Evolutionary conservation across 2,113 vertebrate species (phyloP).

Genomic region (Felis chaus): DNA sequence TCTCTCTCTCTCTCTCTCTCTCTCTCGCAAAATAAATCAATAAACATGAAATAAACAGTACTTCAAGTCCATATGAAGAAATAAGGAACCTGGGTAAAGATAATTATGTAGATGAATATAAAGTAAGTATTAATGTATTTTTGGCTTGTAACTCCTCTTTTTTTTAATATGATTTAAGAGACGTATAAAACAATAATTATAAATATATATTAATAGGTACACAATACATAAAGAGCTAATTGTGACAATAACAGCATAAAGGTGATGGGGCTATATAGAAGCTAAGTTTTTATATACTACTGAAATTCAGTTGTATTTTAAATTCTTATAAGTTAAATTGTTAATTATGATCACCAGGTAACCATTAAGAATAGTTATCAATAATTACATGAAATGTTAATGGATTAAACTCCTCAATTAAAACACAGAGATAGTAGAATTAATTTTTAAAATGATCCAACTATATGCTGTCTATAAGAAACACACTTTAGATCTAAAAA

Average conservation of each 20-base stretch:
- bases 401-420: neutral
- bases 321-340: neutral
- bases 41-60: neutral
- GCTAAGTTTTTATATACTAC: neutral
- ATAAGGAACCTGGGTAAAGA: neutral
- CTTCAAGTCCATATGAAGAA: neutral
- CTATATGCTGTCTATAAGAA: too few species aligned
- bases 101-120: neutral
- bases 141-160: neutral
- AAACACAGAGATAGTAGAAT: neutral
- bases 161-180: neutral
- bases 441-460: neutral
- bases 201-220: neutral
- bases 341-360: neutral
- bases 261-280: neutral
- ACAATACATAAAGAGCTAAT: neutral
- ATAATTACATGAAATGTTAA: neutral
- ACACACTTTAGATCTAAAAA: too few species aligned
- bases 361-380: neutral
- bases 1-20: too few species aligned
- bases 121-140: neutral
- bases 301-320: neutral
- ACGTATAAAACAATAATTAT: neutral
- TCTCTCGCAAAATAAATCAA: too few species aligned
- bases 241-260: neutral